phyloP scores from a whole-genome alignment of 2,113 vertebrate genomes.

The Tauraco erythrolophus region DNA sequence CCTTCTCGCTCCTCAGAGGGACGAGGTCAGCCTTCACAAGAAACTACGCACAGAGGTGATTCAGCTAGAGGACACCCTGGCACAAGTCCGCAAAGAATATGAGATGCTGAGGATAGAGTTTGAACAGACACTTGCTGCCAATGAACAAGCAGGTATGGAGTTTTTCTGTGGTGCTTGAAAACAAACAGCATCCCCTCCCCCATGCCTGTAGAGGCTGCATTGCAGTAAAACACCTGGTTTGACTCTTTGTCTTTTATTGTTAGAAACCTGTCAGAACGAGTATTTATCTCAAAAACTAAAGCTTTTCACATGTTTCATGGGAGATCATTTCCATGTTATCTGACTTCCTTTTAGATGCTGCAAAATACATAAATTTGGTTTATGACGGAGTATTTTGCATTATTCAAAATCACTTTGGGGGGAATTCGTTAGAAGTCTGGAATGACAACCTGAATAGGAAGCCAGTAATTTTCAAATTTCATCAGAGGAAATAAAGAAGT shows the following conservation, averaged over 20 bases:
- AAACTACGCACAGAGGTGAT: constrained; percentile 97
- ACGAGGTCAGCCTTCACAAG: constrained; percentile 94
- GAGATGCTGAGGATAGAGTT: constrained; percentile 98
- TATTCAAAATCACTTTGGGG: neutral
- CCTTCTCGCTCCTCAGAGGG: constrained; percentile 80
- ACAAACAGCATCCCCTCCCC: accelerated
- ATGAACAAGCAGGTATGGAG: constrained; percentile 93
- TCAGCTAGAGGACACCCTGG: constrained; percentile 96
- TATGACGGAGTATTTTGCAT: neutral
- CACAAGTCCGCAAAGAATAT: constrained; percentile 96
- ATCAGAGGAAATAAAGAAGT: neutral
- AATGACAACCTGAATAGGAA: neutral
- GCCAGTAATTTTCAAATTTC: neutral
- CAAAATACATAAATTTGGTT: neutral
- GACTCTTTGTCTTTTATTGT: neutral
- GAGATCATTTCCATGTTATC: neutral
- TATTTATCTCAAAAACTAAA: neutral
- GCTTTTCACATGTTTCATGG: neutral
- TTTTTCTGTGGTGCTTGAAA: neutral
- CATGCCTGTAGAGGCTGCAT: neutral
- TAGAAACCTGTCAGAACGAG: too few relatives aligned
- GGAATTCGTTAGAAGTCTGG: neutral
- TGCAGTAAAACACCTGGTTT: neutral
- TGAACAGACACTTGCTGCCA: constrained; percentile 96
- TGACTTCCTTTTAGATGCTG: neutral